phyloP scores from a whole-genome alignment of 1,140 invertebrate species.

The Lepidostoma basale region DNA sequence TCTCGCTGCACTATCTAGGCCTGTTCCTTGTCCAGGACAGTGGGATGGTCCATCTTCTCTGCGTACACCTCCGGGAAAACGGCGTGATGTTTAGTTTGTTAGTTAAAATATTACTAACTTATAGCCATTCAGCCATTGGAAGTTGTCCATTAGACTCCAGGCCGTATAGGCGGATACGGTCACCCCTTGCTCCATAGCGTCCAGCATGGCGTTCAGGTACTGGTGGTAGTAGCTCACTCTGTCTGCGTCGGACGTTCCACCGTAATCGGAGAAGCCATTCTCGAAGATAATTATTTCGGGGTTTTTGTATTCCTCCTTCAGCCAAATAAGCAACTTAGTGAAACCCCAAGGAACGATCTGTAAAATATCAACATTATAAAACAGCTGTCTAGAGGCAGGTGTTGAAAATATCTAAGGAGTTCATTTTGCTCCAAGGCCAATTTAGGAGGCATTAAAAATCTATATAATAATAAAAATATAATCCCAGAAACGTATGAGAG shows the following conservation, averaged over 20 bases:
- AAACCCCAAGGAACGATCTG: conserved; percentile 67
- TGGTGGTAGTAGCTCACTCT: conserved; percentile 57
- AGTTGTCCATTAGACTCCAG: conserved; percentile 77
- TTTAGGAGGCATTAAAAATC: too few species aligned
- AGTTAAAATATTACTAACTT: conserved; percentile 52
- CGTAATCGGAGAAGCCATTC: conserved; percentile 63
- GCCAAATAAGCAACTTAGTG: conserved; percentile 66
- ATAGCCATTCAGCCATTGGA: conserved; percentile 71
- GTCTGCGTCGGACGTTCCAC: conserved; percentile 50
- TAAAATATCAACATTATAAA: too few species aligned
- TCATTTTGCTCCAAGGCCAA: too few species aligned
- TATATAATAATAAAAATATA: too few species aligned
- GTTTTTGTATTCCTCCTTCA: conserved; percentile 66
- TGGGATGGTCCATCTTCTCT: too few species aligned
- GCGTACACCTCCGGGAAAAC: too few species aligned
- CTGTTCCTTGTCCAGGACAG: too few species aligned
- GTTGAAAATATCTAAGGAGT: too few species aligned
- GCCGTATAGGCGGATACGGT: conserved; percentile 71
- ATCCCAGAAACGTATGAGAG: not conserved
- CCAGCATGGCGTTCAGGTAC: conserved; percentile 68
- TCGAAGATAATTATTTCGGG: conserved; percentile 69
- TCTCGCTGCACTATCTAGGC: too few species aligned
- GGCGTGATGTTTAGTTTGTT: too few species aligned
- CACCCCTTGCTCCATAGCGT: conserved; percentile 67
- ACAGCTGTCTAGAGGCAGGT: too few species aligned